These are phyloP conservation scores for Proterorhinus semilunaris DNA, from an alignment of 2,113 vertebrate species.

Conservation along the genomic window DNA sequence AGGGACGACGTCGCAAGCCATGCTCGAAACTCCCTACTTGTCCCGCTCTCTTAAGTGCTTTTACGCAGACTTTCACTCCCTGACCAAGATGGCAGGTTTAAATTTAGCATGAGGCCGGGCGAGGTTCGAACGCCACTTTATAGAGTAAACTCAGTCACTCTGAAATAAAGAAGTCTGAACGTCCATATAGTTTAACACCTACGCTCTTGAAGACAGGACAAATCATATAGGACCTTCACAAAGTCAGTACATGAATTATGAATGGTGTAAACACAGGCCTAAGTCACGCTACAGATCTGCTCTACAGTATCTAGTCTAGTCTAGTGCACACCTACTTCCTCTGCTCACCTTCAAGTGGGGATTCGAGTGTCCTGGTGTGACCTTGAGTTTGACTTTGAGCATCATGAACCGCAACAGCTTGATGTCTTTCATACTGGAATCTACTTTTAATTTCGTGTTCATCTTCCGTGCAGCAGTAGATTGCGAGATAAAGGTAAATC, in stretches of 20 bases:
- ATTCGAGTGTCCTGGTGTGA: slow-evolving; percentile 12
- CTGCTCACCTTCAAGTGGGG: slow-evolving; percentile 31
- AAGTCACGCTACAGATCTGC: slow-evolving; percentile 16
- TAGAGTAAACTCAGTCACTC: slow-evolving; percentile 58
- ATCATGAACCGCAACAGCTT: slow-evolving; percentile 3
- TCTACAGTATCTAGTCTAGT: slow-evolving; percentile 1
- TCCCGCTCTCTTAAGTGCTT: slow-evolving; percentile 60
- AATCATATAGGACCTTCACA: slow-evolving; percentile 17
- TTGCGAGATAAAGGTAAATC: slow-evolving; percentile 5
- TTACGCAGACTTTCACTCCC: slow-evolving; percentile 41
- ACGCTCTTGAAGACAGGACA: slow-evolving; percentile 14
- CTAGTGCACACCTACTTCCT: slow-evolving; percentile 37
- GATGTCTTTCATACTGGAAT: not conserved
- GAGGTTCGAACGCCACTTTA: slow-evolving; percentile 53
- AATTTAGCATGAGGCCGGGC: slow-evolving; percentile 54
- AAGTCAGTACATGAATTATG: slow-evolving; percentile 42
- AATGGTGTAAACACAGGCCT: slow-evolving; percentile 29
- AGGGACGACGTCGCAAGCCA: slow-evolving; percentile 34
- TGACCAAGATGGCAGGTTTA: slow-evolving; percentile 59
- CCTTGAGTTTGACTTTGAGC: slow-evolving; percentile 3
- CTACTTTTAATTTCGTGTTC: slow-evolving; percentile 12
- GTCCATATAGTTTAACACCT: slow-evolving; percentile 32
- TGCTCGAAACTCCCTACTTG: slow-evolving; percentile 36
- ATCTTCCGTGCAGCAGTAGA: not conserved
- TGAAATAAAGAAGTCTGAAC: slow-evolving; percentile 61